Base-by-base conservation (phyloP, 2,113 vertebrate species). In the Rhegmatorhina hoffmannsi region DNA sequence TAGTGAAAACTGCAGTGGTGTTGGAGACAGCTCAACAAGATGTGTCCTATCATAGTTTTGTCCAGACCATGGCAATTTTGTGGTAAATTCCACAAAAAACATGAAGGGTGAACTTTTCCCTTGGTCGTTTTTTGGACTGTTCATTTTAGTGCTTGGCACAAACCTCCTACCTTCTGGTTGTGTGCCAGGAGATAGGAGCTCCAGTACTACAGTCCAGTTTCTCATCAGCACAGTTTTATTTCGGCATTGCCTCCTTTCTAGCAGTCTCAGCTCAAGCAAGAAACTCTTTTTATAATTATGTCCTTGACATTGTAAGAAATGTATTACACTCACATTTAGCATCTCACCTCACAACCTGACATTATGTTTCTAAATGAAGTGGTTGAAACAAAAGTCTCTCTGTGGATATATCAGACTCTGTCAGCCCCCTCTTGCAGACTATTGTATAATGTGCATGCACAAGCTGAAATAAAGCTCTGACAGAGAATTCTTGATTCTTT, bases 391-490 rank as follows among this genome's bases (percentile, higher is more conserved):
- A 79, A 62, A 72, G 28, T 7, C 7, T 88, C 25, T 8, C 38
- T 63, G 23, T 66, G 66, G 14, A 26, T 74, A 3, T 47, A 7
- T 33, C 29, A 46, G 43, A 15, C 18, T n/a, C 17, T 49, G 53
- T 19, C 33, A 75, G 11, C 19, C 31, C n/a, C 9, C 50, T 56
- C 40, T 60, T 43, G 49, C 44, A 79, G 34, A 6, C 15, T 31
- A 0, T 13, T 4, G 1, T 38, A 8, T 33, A 40, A 25, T 38
- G 26, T 44, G 7, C 9, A 8, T 33, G 17, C 15, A 17, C 12
- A 46, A 68, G 52, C 17, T 72, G 58, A 83, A 83, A 34, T 6
- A 43, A 9, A 31, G 8, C 5, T 72, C 31, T 59, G 53, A 25
- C 17, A 33, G 36, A 46, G 6, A 68, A 68, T 38, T 86, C 33